phyloP scores from a whole-genome alignment of 2,797 vertebrate species.

The Smutsia gigantea region DNA sequence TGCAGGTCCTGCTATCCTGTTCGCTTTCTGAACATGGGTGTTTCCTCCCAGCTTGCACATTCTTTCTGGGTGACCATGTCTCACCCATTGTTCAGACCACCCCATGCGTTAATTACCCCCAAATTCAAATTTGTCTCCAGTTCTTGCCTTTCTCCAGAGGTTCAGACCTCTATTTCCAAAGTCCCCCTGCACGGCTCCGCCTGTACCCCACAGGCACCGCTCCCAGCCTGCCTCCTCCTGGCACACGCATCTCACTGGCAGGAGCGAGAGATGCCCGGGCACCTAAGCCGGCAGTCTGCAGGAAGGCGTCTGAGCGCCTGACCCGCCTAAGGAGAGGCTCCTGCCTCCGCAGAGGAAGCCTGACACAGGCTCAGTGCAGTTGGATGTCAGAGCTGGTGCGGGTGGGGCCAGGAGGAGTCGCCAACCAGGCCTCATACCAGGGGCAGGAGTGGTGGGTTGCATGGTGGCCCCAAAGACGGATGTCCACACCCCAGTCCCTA shows the following conservation, averaged over 20 bases:
- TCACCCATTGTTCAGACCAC: fast-evolving
- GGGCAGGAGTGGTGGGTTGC: neutral
- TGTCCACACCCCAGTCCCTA: fast-evolving
- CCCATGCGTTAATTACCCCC: fast-evolving
- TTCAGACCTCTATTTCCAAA: neutral
- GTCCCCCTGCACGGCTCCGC: fast-evolving
- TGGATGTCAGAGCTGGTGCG: neutral
- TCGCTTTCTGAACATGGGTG: neutral
- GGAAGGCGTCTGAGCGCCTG: neutral
- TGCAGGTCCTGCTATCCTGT: neutral
- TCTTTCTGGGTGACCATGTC: neutral
- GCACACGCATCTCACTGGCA: fast-evolving
- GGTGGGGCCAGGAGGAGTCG: neutral
- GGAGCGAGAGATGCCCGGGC: neutral
- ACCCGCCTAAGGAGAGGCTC: neutral
- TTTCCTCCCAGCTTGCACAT: fast-evolving
- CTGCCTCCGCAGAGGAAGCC: neutral
- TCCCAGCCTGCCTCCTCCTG: neutral
- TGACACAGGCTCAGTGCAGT: neutral
- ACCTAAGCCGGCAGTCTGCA: neutral
- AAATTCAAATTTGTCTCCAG: neutral
- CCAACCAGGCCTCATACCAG: fast-evolving
- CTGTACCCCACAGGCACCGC: too few species aligned
- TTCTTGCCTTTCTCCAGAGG: too few species aligned
- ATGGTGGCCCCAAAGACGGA: neutral